These are phyloP conservation scores for Tetanocera ferruginea DNA, from an alignment of 2,888 invertebrate genomes.

Conservation along the genomic window DNA sequence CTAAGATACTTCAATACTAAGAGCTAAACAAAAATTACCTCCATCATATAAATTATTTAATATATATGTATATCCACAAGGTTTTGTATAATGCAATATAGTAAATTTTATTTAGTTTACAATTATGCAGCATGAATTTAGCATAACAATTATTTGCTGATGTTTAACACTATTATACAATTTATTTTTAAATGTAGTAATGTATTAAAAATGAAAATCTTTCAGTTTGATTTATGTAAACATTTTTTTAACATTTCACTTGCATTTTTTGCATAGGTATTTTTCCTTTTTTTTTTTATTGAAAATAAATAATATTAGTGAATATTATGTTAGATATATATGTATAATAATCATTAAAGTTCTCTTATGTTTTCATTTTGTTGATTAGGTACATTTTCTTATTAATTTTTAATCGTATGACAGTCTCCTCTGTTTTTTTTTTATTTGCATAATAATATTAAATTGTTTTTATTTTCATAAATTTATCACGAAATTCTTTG, in stretches of 20 bases:
- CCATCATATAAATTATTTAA: constrained; percentile 11
- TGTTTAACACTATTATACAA: constrained; percentile 4
- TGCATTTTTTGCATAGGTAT: background rate
- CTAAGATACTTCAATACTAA: background rate
- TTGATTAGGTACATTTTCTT: constrained; percentile 35
- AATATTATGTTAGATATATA: constrained; percentile 20
- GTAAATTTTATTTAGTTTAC: constrained; percentile 28
- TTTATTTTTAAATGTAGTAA: constrained; percentile 24
- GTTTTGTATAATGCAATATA: constrained; percentile 24
- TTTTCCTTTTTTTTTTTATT: constrained; percentile 4
- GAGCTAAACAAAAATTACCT: constrained; percentile 24
- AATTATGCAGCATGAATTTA: constrained; percentile 15
- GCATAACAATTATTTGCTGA: background rate
- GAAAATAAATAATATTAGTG: constrained; percentile 35
- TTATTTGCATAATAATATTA: constrained; percentile 42
- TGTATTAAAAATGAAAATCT: constrained; percentile 5
- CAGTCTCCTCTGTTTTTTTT: constrained; percentile 53
- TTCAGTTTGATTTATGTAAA: background rate
- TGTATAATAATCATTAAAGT: constrained; percentile 13
- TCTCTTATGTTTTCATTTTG: constrained; percentile 28
- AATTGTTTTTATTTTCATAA: constrained; percentile 42
- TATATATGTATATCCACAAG: constrained; percentile 10
- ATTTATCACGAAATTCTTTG: constrained; percentile 34
- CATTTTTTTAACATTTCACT: constrained; percentile 3
- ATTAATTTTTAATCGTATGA: constrained; percentile 47